Percentiles rank a stretch among this genome's conserved stretches.
Conservation (phyloP, 2,888 invertebrate species). For the Caenorhabditis panamensis region DNA sequence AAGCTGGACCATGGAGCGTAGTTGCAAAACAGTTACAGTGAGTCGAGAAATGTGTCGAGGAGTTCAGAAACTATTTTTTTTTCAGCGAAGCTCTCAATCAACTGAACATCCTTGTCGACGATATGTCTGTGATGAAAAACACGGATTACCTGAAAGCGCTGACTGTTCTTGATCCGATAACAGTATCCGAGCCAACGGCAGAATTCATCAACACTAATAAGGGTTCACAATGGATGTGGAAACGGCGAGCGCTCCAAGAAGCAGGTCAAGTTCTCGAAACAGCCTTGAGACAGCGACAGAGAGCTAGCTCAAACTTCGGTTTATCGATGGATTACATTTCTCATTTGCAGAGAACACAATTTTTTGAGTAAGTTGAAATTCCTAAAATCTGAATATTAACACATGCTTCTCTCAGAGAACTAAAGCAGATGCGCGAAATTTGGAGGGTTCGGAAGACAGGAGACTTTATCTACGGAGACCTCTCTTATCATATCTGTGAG, state of each 20-base stretch:
- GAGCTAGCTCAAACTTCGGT: slow-evolving; percentile 29
- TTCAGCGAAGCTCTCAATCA: slow-evolving; percentile 77
- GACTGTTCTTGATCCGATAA: slow-evolving; percentile 65
- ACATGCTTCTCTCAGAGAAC: slow-evolving; percentile 61
- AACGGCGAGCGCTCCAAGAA: slow-evolving; percentile 72
- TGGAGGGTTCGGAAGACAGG: slow-evolving; percentile 77
- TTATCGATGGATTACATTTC: slow-evolving; percentile 54
- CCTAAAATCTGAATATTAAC: background rate
- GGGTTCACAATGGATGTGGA: slow-evolving; percentile 74
- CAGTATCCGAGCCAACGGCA: slow-evolving; percentile 43
- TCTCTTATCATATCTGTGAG: slow-evolving; percentile 77
- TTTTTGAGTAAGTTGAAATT: slow-evolving; percentile 62
- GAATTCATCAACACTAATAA: slow-evolving; percentile 61
- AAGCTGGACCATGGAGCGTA: slow-evolving; percentile 79
- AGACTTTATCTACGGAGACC: slow-evolving; percentile 77
- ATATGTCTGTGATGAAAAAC: slow-evolving; percentile 67
- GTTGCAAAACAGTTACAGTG: slow-evolving; percentile 80
- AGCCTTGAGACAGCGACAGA: slow-evolving; percentile 44
- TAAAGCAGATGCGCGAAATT: slow-evolving; percentile 75
- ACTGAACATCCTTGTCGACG: slow-evolving; percentile 76
- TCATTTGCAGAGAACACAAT: slow-evolving; percentile 61
- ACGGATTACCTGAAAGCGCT: slow-evolving; percentile 72
- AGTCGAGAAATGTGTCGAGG: slow-evolving; percentile 8
- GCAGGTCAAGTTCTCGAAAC: slow-evolving; percentile 68
- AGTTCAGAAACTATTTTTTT: background rate